phyloP scores from a whole-genome alignment of 2,888 invertebrate species.

The Halictus ligatus region DNA sequence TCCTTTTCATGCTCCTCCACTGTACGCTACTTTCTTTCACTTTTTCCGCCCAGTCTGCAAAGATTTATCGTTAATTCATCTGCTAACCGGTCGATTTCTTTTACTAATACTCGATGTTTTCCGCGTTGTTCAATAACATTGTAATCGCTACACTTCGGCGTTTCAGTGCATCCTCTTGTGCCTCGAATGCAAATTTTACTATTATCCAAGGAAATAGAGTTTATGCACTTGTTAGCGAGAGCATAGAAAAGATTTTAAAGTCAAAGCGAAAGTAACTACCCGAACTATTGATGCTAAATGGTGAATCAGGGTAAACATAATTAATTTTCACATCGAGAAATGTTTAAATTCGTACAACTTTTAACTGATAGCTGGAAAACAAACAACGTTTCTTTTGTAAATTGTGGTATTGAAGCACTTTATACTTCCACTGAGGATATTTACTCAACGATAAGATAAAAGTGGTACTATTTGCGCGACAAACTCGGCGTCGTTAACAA shows the following conservation, averaged over 20 bases:
- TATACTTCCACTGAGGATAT: no score
- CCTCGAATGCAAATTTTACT: neutral
- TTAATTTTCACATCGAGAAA: neutral
- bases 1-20: neutral
- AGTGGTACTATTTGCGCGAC: neutral
- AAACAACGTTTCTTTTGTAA: no score
- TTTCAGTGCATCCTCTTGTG: neutral
- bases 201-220: no score
- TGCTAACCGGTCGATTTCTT: neutral
- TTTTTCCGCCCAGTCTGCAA: conserved; percentile 15
- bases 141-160: neutral
- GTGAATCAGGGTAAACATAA: neutral
- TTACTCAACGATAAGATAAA: neutral
- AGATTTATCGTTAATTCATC: conserved; percentile 37
- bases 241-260: neutral
- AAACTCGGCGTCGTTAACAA: neutral
- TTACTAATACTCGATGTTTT: neutral
- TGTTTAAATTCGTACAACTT: neutral
- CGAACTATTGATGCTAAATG: neutral
- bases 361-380: no score
- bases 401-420: neutral
- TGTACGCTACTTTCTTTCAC: conserved; percentile 27
- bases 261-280: neutral
- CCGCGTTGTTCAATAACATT: neutral
- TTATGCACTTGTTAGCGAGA: neutral